Conservation (phyloP, 2,888 invertebrate species). For the Seladonia tumulorum region DNA sequence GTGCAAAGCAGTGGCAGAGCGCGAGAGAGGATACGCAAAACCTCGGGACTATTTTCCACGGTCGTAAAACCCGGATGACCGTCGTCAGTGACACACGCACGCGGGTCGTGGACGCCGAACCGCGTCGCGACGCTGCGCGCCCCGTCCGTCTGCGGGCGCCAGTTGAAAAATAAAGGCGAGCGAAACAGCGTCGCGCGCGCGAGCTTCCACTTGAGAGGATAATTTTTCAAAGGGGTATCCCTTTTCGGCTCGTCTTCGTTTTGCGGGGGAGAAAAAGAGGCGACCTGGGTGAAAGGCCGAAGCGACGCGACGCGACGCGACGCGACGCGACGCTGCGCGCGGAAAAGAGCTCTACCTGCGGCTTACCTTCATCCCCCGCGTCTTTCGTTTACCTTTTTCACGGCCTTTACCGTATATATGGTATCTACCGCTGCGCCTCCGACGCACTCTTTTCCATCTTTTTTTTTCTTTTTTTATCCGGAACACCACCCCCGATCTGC, state of each 20-base stretch:
- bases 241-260: slow-evolving; percentile 74
- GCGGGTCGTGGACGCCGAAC: neutral
- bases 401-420: slow-evolving; percentile 50
- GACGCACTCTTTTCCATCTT: slow-evolving; percentile 7
- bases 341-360: slow-evolving; percentile 13
- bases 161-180: slow-evolving; percentile 52
- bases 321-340: neutral
- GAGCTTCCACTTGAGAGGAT: slow-evolving; percentile 79
- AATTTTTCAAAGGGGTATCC: slow-evolving; percentile 80
- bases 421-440: slow-evolving; percentile 22
- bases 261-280: slow-evolving; percentile 44
- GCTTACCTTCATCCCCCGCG: slow-evolving; percentile 7
- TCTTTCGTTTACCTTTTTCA: slow-evolving; percentile 64
- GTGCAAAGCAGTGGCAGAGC: too few species aligned
- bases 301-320: neutral
- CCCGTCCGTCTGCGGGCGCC: slow-evolving; percentile 24
- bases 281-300: slow-evolving; percentile 50
- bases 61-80: slow-evolving; percentile 21
- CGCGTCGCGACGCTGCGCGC: neutral
- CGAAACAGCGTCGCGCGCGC: slow-evolving; percentile 54
- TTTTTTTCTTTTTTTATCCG: neutral
- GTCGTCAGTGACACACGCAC: neutral
- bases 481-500: neutral
- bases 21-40: neutral
- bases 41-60: neutral